Base-by-base conservation (phyloP, 53 echinoderm and acorn worm species). In the Holothuria leucospilota region DNA sequence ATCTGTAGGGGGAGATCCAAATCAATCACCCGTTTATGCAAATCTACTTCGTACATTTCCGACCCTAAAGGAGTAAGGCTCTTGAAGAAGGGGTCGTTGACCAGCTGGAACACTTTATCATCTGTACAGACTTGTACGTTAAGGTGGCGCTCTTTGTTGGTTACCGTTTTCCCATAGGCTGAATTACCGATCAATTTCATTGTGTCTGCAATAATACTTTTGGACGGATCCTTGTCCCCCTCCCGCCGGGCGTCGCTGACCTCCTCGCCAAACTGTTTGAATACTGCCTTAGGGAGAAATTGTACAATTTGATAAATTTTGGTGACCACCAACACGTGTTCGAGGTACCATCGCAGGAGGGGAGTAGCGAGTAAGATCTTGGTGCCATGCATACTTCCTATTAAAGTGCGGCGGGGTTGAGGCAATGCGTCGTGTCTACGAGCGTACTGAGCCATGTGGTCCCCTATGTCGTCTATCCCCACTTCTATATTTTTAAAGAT, bases 131-230 rank as follows among this genome's bases (percentile, higher is more conserved):
- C n/a, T 39, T 64, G 5, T 23, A 64, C 65, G 3, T 23, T 27
- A 3, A 64, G 5, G 40, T 89, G 85, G 65, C 27, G 38, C 14
- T 30, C 67, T 28, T 85, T 85, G 39, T 89, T 85, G 49, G 90
- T 85, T 8, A 89, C 78, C 1, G 80, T 89, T 62, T 85, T 89
- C 3, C 90, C 90, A 20, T 89, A 92, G 26, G 92, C 82, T 0
- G 89, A 89, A 34, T 87, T 91, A 5, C 92, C 88, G 8, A 91
- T 84, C 39, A 91, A 51, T 69, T 90, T 90, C 82, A 90, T 92
- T 28, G 83, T 92, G 34, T 92, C 90, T 3, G 92, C 86, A 2
- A 88, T 83, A 60, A 87, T 83, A 16, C 52, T 51, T 68, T 83
- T 91, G 7, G 29, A 15, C 0, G 67, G 42, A 60, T 87, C 92